Percentiles rank a stretch among this genome's conserved stretches.
phyloP scores from a whole-genome alignment of 2,888 invertebrate species.

The Andrena camellia region DNA sequence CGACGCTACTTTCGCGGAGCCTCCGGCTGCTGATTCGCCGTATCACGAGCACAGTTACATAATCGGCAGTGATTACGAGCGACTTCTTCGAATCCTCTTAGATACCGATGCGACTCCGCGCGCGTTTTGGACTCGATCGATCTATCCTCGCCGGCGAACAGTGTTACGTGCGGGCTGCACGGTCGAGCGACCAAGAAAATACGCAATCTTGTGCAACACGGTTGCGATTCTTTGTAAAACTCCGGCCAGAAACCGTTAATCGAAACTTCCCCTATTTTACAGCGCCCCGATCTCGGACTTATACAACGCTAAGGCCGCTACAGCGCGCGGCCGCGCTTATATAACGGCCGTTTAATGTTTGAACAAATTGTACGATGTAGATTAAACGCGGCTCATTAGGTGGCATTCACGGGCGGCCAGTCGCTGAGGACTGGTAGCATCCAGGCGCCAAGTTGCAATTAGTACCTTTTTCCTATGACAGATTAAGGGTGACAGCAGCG shows the following conservation, averaged over 20 bases:
- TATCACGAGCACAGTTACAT: slow-evolving; percentile 9
- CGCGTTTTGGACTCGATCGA: slow-evolving; percentile 19
- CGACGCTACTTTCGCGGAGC: not conserved
- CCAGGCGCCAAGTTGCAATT: slow-evolving; percentile 9
- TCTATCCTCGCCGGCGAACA: not conserved
- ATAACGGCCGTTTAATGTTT: slow-evolving; percentile 45
- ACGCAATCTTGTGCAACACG: slow-evolving; percentile 42
- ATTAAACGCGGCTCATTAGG: slow-evolving; percentile 32
- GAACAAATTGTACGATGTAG: slow-evolving; percentile 50
- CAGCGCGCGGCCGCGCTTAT: slow-evolving; percentile 15
- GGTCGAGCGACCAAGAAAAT: slow-evolving; percentile 44
- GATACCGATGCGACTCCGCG: not conserved
- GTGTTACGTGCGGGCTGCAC: slow-evolving; percentile 3
- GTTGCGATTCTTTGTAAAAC: slow-evolving; percentile 38
- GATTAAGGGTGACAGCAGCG: slow-evolving; percentile 9
- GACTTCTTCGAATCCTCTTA: slow-evolving; percentile 19
- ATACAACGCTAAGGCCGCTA: slow-evolving; percentile 36
- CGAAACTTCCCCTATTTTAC: slow-evolving; percentile 34
- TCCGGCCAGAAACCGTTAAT: slow-evolving; percentile 14
- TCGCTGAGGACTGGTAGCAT: too few species aligned
- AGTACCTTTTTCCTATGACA: not conserved
- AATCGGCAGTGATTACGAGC: slow-evolving; percentile 1
- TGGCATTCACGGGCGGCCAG: not conserved
- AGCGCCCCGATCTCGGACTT: slow-evolving; percentile 22
- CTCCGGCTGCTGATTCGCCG: slow-evolving; percentile 3